Evolutionary conservation across 2,888 invertebrate species (phyloP).

Genomic region (Dryobota labecula): DNA sequence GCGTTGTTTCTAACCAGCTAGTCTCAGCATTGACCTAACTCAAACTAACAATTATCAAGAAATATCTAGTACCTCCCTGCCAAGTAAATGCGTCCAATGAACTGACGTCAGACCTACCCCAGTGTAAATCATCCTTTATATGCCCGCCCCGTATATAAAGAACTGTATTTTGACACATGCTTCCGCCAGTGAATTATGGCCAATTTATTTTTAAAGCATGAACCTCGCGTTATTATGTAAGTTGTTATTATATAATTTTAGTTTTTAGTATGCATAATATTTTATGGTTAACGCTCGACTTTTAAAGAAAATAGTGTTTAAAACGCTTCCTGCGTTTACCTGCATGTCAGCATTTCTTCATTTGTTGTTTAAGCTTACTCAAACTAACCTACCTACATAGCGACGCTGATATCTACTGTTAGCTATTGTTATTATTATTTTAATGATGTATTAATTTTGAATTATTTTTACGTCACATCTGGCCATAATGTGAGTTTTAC

Average conservation of each 20-base stretch:
- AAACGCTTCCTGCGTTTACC: not conserved
- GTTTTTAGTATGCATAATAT: not conserved
- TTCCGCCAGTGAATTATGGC: constrained; percentile 50
- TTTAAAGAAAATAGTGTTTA: not conserved
- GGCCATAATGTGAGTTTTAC: too few species aligned
- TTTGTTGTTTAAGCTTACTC: not conserved
- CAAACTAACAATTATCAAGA: constrained; percentile 19
- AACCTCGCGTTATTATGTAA: constrained; percentile 9
- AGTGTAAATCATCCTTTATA: constrained; percentile 31
- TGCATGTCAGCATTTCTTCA: not conserved
- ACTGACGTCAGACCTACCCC: not conserved
- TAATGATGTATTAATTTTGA: too few species aligned
- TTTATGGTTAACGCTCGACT: not conserved
- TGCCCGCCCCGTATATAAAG: constrained; percentile 27
- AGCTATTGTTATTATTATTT: too few species aligned
- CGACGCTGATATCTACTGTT: too few species aligned
- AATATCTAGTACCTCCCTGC: not conserved
- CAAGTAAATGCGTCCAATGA: not conserved
- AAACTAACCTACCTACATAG: not conserved
- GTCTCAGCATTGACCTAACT: too few species aligned
- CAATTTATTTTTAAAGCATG: constrained; percentile 41
- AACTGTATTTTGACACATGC: constrained; percentile 44
- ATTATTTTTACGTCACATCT: too few species aligned
- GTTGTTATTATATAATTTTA: constrained; percentile 2
- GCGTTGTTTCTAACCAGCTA: not conserved